Conservation (phyloP, 2,888 invertebrate genomes). For the Acleris sparsana region DNA sequence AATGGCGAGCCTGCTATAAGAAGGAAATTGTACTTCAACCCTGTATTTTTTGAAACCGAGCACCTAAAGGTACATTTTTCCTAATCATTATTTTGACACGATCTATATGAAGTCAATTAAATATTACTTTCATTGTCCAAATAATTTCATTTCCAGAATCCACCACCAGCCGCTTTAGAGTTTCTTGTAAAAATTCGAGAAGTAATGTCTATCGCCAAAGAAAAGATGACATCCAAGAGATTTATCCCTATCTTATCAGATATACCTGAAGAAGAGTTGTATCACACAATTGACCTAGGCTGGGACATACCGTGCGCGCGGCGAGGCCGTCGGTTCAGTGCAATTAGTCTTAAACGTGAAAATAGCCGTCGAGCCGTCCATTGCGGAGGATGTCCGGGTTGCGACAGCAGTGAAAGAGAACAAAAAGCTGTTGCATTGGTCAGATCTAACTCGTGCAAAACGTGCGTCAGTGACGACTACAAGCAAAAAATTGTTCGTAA, state of each 20-base stretch:
- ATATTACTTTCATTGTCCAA: background rate
- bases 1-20: slow-evolving; percentile 79
- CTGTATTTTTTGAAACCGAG: slow-evolving; percentile 95
- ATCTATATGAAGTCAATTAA: no score
- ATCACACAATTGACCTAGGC: slow-evolving; percentile 75
- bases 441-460: slow-evolving; percentile 81
- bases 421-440: slow-evolving; percentile 61
- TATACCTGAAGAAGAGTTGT: slow-evolving; percentile 90
- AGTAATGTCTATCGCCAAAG: slow-evolving; percentile 94
- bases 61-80: slow-evolving; percentile 86
- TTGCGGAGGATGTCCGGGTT: slow-evolving; percentile 88
- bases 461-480: slow-evolving; percentile 85
- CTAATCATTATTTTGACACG: background rate
- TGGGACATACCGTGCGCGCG: slow-evolving; percentile 78
- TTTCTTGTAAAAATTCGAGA: slow-evolving; percentile 94
- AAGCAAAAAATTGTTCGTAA: slow-evolving; percentile 90
- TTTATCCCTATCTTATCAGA: slow-evolving; percentile 90
- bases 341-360: slow-evolving; percentile 85
- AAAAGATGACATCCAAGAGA: slow-evolving; percentile 92
- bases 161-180: slow-evolving; percentile 95
- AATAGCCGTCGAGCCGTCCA: slow-evolving; percentile 83
- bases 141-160: slow-evolving; percentile 84
- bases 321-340: slow-evolving; percentile 81
- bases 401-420: slow-evolving; percentile 70
- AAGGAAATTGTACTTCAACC: slow-evolving; percentile 93